Conservation (phyloP, 2,888 invertebrate species). For the Ptilodon capucinus region DNA sequence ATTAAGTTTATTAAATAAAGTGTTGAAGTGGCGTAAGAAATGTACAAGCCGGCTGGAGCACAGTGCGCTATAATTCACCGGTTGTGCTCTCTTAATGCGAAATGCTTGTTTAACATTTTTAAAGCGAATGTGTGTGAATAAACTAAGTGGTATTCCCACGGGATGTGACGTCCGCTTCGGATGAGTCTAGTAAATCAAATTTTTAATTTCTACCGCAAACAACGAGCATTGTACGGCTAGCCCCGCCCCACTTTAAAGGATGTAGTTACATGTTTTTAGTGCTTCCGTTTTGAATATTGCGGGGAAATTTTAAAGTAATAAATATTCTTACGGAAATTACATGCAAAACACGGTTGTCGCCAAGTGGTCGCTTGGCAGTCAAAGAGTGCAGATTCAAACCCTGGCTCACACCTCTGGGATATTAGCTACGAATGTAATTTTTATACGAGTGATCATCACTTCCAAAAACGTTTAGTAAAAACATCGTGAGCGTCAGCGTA, state of each 20-base stretch:
- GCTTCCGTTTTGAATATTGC: conserved; percentile 28
- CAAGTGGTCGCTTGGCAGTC: too few relatives aligned
- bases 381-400: too few relatives aligned
- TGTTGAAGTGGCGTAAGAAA: conserved; percentile 49
- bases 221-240: conserved; percentile 56
- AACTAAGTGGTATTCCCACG: conserved; percentile 54
- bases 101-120: conserved; percentile 56
- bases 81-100: conserved; percentile 44
- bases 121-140: conserved; percentile 46
- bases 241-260: conserved; percentile 51
- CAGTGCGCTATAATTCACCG: conserved; percentile 41
- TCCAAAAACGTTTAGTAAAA: too few relatives aligned
- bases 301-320: conserved; percentile 19
- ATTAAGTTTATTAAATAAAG: conserved; percentile 53
- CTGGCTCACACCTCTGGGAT: too few relatives aligned
- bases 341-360: too few relatives aligned
- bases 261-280: conserved; percentile 31
- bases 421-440: too few relatives aligned
- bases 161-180: conserved; percentile 55
- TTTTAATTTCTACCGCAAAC: conserved; percentile 70
- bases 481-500: too few relatives aligned
- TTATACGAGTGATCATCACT: too few relatives aligned
- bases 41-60: conserved; percentile 37
- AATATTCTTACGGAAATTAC: background rate
- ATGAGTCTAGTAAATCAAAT: conserved; percentile 70